Evolutionary conservation across 2,888 invertebrate species (phyloP).

Genomic region (Microplitis deprimator): DNA sequence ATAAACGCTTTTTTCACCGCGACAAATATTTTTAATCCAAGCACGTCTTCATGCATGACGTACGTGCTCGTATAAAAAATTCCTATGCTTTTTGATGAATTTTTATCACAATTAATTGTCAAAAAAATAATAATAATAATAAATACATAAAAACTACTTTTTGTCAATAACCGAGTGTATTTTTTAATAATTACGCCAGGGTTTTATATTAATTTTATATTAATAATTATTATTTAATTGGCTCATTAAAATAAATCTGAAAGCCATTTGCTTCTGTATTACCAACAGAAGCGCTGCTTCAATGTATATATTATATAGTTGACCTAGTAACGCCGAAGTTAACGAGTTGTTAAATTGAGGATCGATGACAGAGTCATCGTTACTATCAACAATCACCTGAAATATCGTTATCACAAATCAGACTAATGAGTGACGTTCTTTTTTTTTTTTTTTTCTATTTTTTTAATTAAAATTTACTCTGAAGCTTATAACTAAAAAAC

Average conservation of each 20-base stretch:
- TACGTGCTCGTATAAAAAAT: background rate
- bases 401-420: background rate
- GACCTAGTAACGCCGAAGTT: background rate
- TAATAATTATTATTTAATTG: background rate
- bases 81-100: slow-evolving; percentile 2
- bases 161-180: background rate
- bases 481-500: too few relatives aligned
- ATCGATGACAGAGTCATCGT: background rate
- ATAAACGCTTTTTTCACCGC: slow-evolving; percentile 2
- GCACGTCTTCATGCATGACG: slow-evolving; percentile 5
- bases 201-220: background rate
- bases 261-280: background rate
- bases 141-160: too few relatives aligned
- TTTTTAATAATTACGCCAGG: background rate
- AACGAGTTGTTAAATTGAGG: background rate
- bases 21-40: slow-evolving; percentile 40
- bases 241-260: background rate
- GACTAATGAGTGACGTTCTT: background rate
- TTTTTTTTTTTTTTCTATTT: background rate
- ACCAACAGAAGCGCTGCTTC: background rate
- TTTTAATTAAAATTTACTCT: background rate
- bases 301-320: background rate
- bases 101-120: background rate
- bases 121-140: background rate
- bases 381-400: background rate